Conservation (phyloP, 2,797 vertebrate species). For the Enteromius trimaculatus region DNA sequence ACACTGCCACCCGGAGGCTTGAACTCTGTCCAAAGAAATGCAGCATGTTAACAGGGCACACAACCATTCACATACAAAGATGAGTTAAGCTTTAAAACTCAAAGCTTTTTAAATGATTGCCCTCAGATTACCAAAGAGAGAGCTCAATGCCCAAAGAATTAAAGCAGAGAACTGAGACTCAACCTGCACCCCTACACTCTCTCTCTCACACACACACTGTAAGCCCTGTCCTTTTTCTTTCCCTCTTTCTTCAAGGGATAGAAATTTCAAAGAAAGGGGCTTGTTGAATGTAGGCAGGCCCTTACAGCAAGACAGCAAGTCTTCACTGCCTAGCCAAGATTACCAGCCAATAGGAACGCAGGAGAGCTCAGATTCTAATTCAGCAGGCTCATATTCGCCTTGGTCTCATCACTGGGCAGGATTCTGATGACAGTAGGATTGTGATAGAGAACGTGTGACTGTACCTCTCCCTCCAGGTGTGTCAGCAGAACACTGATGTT, state of each 20-base stretch:
- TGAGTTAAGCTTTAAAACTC: background rate
- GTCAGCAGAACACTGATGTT: slow-evolving; percentile 90
- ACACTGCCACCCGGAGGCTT: slow-evolving; percentile 88
- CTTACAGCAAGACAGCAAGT: slow-evolving; percentile 86
- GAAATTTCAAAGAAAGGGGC: slow-evolving; percentile 42
- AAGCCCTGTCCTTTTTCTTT: slow-evolving; percentile 46
- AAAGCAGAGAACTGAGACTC: slow-evolving; percentile 55
- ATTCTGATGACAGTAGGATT: background rate
- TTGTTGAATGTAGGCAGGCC: slow-evolving; percentile 82
- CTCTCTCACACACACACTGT: slow-evolving; percentile 56
- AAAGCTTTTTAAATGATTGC: background rate
- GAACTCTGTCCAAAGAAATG: slow-evolving; percentile 78
- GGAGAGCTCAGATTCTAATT: slow-evolving; percentile 67
- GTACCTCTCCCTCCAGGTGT: slow-evolving; percentile 93
- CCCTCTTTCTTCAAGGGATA: slow-evolving; percentile 52
- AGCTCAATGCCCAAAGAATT: slow-evolving; percentile 65
- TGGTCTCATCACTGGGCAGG: slow-evolving; percentile 82
- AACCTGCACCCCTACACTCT: slow-evolving; percentile 52
- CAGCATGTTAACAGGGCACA: background rate
- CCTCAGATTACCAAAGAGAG: slow-evolving; percentile 58
- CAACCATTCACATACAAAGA: background rate
- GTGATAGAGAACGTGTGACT: background rate
- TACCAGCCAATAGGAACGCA: slow-evolving; percentile 81
- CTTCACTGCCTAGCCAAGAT: slow-evolving; percentile 86
- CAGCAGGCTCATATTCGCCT: slow-evolving; percentile 84